Percentiles rank a stretch among this genome's conserved stretches.
phyloP scores from a whole-genome alignment of 2,113 vertebrate genomes.

The Nipponia nippon region DNA sequence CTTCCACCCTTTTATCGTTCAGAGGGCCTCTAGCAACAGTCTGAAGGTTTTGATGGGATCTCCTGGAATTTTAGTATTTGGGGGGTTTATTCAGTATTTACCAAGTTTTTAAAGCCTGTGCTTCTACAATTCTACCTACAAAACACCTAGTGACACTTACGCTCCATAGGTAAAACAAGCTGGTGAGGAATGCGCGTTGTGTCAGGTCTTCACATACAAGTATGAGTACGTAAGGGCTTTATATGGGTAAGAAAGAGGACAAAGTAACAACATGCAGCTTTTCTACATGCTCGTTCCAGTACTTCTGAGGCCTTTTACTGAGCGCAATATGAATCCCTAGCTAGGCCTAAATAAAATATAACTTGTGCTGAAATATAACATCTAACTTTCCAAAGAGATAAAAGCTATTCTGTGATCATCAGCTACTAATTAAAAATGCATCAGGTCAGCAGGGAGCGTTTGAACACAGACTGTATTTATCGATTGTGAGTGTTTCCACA shows the following conservation, averaged over 20 bases:
- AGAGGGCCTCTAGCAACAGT: neutral
- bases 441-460: slow-evolving; percentile 1
- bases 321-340: neutral
- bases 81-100: neutral
- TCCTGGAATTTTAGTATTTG: neutral
- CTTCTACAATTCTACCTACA: neutral
- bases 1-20: neutral
- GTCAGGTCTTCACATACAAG: neutral
- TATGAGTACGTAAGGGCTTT: neutral
- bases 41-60: neutral
- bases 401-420: slow-evolving; percentile 17
- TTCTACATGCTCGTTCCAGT: neutral
- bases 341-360: slow-evolving; percentile 42
- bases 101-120: neutral
- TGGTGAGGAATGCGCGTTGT: neutral
- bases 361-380: neutral
- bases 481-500: neutral
- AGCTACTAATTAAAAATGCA: slow-evolving; percentile 43
- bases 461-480: neutral
- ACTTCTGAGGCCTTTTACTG: neutral
- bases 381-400: neutral
- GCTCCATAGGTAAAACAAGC: neutral
- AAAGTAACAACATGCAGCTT: neutral
- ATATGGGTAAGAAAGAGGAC: neutral
- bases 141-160: neutral